These are phyloP conservation scores for Champsocephalus gunnari DNA, from an alignment of 2,797 vertebrate genomes.

Conservation along the genomic window DNA sequence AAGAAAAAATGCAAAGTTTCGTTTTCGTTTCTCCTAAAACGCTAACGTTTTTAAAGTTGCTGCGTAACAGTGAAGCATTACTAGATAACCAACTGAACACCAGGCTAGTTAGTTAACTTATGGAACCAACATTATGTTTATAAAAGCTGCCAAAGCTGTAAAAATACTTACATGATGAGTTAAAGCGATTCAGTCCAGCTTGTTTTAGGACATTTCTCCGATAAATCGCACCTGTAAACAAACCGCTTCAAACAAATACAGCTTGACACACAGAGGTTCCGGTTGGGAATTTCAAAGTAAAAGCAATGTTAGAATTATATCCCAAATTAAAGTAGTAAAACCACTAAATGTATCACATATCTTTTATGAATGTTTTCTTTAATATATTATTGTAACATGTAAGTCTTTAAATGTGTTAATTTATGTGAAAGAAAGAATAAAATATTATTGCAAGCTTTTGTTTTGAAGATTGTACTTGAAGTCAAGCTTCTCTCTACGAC, in stretches of 20 bases:
- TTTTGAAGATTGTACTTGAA: neutral
- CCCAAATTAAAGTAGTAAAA: neutral
- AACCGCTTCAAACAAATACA: rapidly evolving
- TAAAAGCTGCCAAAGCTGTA: neutral
- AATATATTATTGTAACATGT: too few species aligned
- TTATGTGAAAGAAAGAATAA: too few species aligned
- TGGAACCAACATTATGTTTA: neutral
- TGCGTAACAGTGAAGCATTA: slow-evolving; percentile 13
- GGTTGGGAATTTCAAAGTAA: slow-evolving; percentile 3
- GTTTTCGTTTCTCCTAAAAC: slow-evolving; percentile 28
- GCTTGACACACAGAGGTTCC: neutral
- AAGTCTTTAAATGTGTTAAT: too few species aligned
- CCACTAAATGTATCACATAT: too few species aligned
- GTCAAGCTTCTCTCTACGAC: too few species aligned
- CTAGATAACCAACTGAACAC: neutral
- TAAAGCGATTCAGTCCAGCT: neutral
- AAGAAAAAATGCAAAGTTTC: slow-evolving; percentile 2
- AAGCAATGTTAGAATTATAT: neutral
- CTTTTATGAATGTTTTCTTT: too few species aligned
- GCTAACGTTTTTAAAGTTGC: neutral
- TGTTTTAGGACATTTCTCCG: neutral
- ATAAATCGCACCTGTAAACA: slow-evolving; percentile 4
- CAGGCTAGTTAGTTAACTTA: neutral
- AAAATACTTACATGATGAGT: slow-evolving; percentile 11
- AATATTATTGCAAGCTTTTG: neutral